These are phyloP conservation scores for Alitta virens DNA, from an alignment of 2,888 invertebrate genomes.

Conservation along the genomic window DNA sequence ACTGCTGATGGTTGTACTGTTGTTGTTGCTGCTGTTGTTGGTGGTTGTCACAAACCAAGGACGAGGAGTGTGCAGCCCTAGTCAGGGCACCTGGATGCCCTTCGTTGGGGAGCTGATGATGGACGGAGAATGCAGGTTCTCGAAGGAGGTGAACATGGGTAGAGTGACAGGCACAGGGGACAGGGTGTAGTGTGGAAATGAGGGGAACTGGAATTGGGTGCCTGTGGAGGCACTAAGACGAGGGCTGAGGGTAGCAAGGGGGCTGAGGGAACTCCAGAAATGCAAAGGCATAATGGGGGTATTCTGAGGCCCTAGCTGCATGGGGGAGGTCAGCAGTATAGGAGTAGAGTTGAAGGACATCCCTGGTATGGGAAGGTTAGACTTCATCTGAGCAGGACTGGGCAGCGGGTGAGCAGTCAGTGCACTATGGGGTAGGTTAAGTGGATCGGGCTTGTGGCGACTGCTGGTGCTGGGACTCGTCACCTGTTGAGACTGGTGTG, in stretches of 20 bases:
- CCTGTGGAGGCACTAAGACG: conserved; percentile 27
- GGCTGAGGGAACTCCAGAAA: conserved; percentile 58
- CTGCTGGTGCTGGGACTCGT: background rate
- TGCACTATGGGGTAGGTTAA: conserved; percentile 33
- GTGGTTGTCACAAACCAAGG: too few species aligned
- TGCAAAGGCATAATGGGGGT: conserved; percentile 50
- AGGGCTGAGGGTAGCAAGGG: conserved; percentile 48
- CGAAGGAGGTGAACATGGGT: conserved; percentile 25
- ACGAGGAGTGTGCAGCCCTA: background rate
- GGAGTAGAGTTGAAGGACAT: conserved; percentile 32
- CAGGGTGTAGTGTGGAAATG: conserved; percentile 23
- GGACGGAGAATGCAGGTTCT: conserved; percentile 27
- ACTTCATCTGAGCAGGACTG: conserved; percentile 35
- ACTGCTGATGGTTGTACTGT: too few species aligned
- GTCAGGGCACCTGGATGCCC: conserved; percentile 17
- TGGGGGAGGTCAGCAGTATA: conserved; percentile 37
- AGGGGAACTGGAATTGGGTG: conserved; percentile 31
- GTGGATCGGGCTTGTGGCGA: conserved; percentile 29
- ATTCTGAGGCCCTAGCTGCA: conserved; percentile 32
- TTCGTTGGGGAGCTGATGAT: conserved; percentile 20
- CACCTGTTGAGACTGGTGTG: background rate
- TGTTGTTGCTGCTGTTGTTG: too few species aligned
- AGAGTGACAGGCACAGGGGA: conserved; percentile 28
- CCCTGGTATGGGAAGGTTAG: conserved; percentile 8
- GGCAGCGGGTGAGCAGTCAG: conserved; percentile 33